These are phyloP conservation scores for Heliconius ethilla DNA, from an alignment of 2,888 invertebrate species.

Conservation along the genomic window DNA sequence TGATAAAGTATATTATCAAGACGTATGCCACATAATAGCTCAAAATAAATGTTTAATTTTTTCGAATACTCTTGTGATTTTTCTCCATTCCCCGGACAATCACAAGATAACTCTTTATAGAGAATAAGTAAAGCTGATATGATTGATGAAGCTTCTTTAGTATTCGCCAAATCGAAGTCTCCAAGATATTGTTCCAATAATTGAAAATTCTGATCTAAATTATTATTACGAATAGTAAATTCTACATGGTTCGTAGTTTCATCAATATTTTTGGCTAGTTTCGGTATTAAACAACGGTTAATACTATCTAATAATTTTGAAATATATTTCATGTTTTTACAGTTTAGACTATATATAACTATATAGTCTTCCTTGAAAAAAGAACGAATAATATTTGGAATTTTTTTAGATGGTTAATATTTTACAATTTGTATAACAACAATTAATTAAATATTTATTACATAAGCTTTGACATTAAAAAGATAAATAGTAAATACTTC, in stretches of 20 bases:
- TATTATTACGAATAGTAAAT: constrained; percentile 57
- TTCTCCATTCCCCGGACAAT: constrained; percentile 60
- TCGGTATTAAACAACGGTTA: constrained; percentile 57
- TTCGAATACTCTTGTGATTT: constrained; percentile 52
- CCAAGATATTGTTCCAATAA: constrained; percentile 54
- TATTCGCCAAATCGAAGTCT: constrained; percentile 52
- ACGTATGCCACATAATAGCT: constrained; percentile 52
- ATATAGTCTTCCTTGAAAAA: background rate
- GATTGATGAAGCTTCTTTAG: constrained; percentile 48
- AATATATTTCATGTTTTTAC: constrained; percentile 36
- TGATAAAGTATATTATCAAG: constrained; percentile 54
- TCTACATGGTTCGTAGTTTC: constrained; percentile 60
- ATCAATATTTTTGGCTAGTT: constrained; percentile 60
- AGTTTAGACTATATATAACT: background rate
- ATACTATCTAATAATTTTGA: constrained; percentile 41
- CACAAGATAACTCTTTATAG: constrained; percentile 58
- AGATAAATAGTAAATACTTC: too few species aligned
- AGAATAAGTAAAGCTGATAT: constrained; percentile 61
- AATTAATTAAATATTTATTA: too few species aligned
- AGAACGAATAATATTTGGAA: background rate
- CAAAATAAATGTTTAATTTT: constrained; percentile 58
- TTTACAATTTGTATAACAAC: background rate
- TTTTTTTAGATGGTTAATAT: background rate
- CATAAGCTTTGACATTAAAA: too few species aligned
- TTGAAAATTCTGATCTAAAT: constrained; percentile 53